These are phyloP conservation scores for Eurytoma adleriae DNA, from an alignment of 2,888 invertebrate species.

Conservation along the genomic window DNA sequence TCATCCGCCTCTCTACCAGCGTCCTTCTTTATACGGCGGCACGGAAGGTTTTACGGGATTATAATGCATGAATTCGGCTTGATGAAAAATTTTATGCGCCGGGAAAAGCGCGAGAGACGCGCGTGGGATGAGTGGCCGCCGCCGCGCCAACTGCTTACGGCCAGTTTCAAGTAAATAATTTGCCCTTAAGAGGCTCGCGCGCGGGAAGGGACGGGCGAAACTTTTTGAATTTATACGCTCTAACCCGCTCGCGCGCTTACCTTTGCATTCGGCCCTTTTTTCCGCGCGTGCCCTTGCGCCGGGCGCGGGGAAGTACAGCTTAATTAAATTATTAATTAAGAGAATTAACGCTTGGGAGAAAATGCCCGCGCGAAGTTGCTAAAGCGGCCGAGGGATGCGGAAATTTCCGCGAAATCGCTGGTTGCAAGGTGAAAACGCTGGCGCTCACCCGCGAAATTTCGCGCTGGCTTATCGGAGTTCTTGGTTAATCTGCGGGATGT, in stretches of 20 bases:
- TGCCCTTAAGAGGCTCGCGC: not conserved
- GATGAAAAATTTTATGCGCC: conserved; percentile 51
- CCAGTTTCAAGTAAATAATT: conserved; percentile 40
- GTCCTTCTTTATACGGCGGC: conserved; percentile 25
- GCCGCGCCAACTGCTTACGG: conserved; percentile 17
- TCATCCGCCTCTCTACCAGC: conserved; percentile 31
- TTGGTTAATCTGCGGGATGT: too few species aligned
- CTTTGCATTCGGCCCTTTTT: not conserved
- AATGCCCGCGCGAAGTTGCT: too few species aligned
- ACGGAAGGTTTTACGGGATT: conserved; percentile 42
- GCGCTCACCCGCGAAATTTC: too few species aligned
- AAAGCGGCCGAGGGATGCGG: not conserved
- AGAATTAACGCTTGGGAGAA: not conserved
- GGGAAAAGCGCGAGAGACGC: not conserved
- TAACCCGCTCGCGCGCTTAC: not conserved
- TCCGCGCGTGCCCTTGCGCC: too few species aligned
- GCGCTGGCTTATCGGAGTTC: too few species aligned
- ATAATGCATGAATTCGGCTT: conserved; percentile 52
- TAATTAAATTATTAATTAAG: conserved; percentile 2
- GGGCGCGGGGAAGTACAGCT: not conserved
- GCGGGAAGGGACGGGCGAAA: not conserved
- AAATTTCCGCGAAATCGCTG: not conserved
- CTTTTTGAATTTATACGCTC: conserved; percentile 27
- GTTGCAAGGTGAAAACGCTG: too few species aligned
- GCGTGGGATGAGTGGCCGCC: conserved; percentile 6